Conservation (phyloP, 2,888 invertebrate species). For the Drosophila testacea region DNA sequence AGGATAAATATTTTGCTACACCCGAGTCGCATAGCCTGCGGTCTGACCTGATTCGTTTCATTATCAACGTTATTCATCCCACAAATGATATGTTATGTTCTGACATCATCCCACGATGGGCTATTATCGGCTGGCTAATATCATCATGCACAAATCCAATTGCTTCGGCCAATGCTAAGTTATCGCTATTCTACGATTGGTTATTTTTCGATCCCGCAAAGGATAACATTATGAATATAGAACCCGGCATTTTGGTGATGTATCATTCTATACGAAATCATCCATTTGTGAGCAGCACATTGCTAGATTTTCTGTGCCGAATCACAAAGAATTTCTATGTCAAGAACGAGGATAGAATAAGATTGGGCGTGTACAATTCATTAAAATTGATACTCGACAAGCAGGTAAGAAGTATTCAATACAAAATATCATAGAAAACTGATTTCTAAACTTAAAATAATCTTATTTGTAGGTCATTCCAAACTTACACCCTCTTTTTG, state of each 20-base stretch:
- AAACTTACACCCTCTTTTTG: conserved; percentile 87
- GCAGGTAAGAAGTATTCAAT: conserved; percentile 87
- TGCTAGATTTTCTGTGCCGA: conserved; percentile 89
- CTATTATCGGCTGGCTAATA: conserved; percentile 89
- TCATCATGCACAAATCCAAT: conserved; percentile 89
- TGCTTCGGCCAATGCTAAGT: conserved; percentile 89
- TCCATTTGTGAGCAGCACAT: conserved; percentile 88
- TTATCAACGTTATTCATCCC: conserved; percentile 89
- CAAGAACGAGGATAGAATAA: conserved; percentile 84
- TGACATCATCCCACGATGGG: conserved; percentile 90
- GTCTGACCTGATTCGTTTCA: conserved; percentile 89
- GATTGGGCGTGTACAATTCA: conserved; percentile 85
- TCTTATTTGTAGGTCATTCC: conserved; percentile 86
- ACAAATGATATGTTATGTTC: conserved; percentile 89
- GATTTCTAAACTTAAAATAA: not conserved
- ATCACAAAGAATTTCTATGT: conserved; percentile 86
- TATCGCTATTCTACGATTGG: conserved; percentile 90
- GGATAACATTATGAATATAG: conserved; percentile 90
- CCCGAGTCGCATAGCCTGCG: conserved; percentile 89
- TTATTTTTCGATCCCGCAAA: conserved; percentile 89
- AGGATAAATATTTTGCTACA: conserved; percentile 89
- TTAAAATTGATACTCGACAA: conserved; percentile 87
- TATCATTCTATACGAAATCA: conserved; percentile 89
- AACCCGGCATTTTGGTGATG: conserved; percentile 90
- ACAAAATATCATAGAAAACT: not conserved